Conservation (phyloP, 2,113 vertebrate species). For the Mustelus asterias region DNA sequence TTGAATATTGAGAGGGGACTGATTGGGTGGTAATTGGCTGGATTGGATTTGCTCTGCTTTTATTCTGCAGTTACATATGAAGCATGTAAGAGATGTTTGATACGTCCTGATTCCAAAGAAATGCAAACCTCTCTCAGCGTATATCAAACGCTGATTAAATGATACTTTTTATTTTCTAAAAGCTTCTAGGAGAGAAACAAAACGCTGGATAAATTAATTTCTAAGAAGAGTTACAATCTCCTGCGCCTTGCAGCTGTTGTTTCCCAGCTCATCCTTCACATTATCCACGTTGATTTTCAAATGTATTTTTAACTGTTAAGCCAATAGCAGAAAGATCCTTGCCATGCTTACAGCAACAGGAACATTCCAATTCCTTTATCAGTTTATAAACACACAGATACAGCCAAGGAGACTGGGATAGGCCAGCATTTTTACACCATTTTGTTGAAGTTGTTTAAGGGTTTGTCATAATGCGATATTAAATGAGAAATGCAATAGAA, state of each 20-base stretch:
- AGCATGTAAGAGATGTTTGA: not conserved
- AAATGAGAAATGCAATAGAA: not conserved
- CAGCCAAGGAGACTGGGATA: not conserved
- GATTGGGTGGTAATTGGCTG: not conserved
- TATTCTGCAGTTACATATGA: not conserved
- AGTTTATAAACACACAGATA: not conserved
- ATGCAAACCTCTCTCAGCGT: not conserved
- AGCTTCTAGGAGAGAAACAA: not conserved
- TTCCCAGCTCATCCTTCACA: not conserved
- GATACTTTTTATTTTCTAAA: not conserved
- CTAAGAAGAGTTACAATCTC: not conserved
- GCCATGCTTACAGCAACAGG: not conserved
- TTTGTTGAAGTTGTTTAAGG: not conserved
- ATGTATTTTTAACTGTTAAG: not conserved
- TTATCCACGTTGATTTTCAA: not conserved
- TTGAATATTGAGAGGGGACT: not conserved
- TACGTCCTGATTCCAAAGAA: not conserved
- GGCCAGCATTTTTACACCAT: not conserved
- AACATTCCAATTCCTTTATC: not conserved
- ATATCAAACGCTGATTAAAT: not conserved
- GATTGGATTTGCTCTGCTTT: not conserved
- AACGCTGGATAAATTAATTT: not conserved
- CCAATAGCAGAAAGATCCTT: not conserved
- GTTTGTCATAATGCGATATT: not conserved
- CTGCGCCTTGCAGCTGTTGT: not conserved